phyloP scores from a whole-genome alignment of 2,888 invertebrate genomes.

The Trissonchulus sp. region DNA sequence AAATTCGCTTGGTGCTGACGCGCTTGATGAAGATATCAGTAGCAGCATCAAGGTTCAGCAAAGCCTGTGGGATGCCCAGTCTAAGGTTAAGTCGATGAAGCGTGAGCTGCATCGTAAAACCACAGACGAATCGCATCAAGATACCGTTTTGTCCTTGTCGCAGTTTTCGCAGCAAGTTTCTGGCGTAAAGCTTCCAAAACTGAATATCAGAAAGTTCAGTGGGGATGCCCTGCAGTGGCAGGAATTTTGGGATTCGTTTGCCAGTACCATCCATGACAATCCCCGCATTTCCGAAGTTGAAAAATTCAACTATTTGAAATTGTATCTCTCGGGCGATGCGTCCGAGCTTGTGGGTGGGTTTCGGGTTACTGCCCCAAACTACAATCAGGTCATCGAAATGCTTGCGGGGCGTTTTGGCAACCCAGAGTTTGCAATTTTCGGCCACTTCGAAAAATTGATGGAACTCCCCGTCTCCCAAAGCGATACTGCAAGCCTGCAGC shows the following conservation, averaged over 20 bases:
- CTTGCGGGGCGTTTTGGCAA: neutral
- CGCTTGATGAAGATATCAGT: too few relatives aligned
- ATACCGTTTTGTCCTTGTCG: too few relatives aligned
- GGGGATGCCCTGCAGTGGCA: constrained; percentile 7
- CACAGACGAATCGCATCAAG: too few relatives aligned
- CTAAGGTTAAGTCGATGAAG: too few relatives aligned
- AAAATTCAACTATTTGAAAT: constrained; percentile 10
- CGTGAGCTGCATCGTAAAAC: too few relatives aligned
- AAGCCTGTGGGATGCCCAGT: too few relatives aligned
- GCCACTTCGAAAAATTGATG: neutral
- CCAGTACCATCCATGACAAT: neutral
- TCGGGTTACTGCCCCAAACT: neutral
- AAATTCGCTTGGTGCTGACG: too few relatives aligned
- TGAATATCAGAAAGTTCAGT: neutral
- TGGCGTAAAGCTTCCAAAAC: neutral
- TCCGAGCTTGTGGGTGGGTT: neutral
- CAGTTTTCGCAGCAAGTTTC: too few relatives aligned
- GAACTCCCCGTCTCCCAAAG: neutral
- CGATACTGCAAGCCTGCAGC: neutral
- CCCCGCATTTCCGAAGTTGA: neutral
- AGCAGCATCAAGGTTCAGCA: too few relatives aligned
- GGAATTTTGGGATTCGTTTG: constrained; percentile 17
- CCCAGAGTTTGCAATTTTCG: neutral
- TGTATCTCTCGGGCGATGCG: neutral
- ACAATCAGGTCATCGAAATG: neutral